These are phyloP conservation scores for Amphiduros pacificus DNA, from an alignment of 2,888 invertebrate genomes.

Conservation along the genomic window DNA sequence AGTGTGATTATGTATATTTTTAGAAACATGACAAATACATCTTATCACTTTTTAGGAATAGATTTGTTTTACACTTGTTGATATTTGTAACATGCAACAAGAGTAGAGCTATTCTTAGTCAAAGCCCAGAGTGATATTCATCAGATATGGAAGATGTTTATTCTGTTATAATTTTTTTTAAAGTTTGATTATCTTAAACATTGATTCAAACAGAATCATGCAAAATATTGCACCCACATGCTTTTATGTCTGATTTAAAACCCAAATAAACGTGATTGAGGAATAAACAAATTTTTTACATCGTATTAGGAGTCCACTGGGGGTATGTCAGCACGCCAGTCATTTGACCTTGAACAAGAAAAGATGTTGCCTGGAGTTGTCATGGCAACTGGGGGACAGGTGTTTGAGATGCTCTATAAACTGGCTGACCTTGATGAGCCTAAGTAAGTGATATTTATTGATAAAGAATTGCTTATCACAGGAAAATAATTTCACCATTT, in stretches of 20 bases:
- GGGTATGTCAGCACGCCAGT: slow-evolving; percentile 12
- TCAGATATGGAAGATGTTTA: neutral
- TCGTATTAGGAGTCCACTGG: slow-evolving; percentile 5
- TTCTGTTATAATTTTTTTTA: neutral
- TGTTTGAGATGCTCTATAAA: slow-evolving; percentile 62
- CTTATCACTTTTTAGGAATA: too few relatives aligned
- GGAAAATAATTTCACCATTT: too few relatives aligned
- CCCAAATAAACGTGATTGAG: neutral
- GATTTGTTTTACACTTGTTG: too few relatives aligned
- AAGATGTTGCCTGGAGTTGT: slow-evolving; percentile 62
- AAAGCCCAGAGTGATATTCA: neutral
- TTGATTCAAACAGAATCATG: too few relatives aligned
- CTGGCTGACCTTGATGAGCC: slow-evolving; percentile 60
- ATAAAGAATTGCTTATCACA: too few relatives aligned
- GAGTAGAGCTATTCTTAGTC: neutral
- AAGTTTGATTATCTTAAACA: neutral
- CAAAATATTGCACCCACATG: too few relatives aligned
- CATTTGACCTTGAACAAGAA: slow-evolving; percentile 42
- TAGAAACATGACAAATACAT: too few relatives aligned
- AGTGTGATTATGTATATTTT: too few relatives aligned
- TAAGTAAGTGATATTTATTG: slow-evolving; percentile 55
- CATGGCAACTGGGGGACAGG: slow-evolving; percentile 61
- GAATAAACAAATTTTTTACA: neutral
- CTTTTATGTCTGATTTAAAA: too few relatives aligned
- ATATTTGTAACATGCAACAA: too few relatives aligned